Evolutionary conservation across 2,113 vertebrate genomes (phyloP).

Genomic region (Phalacrocorax brasilianus): DNA sequence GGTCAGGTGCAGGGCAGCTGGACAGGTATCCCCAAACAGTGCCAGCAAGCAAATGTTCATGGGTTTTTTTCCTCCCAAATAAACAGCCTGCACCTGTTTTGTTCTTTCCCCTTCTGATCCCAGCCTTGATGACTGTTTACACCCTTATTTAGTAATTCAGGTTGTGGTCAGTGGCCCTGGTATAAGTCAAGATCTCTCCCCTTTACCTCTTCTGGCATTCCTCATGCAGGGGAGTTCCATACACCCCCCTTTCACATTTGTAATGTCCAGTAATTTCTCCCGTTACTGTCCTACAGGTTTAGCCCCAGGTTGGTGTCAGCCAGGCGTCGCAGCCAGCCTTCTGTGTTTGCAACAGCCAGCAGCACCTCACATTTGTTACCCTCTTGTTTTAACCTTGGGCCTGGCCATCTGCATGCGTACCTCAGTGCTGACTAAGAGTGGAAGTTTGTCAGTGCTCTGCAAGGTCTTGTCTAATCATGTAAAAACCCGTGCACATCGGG

Average conservation of each 20-base stretch:
- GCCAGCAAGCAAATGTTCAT: neutral
- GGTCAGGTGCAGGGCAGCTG: neutral
- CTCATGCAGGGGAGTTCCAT: neutral
- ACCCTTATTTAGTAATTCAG: neutral
- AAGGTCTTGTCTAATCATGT: neutral
- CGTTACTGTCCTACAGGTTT: accelerated
- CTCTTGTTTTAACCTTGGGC: neutral
- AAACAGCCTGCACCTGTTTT: neutral
- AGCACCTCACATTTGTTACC: accelerated
- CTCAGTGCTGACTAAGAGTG: neutral
- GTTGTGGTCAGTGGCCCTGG: neutral
- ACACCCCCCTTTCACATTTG: no score
- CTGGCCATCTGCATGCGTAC: neutral
- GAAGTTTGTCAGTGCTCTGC: neutral
- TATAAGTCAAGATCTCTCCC: neutral
- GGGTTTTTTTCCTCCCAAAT: neutral
- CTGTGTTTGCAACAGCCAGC: neutral
- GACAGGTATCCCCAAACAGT: neutral
- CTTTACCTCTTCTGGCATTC: neutral
- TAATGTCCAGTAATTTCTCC: neutral
- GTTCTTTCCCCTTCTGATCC: neutral
- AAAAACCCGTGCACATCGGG: accelerated
- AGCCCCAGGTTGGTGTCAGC: neutral
- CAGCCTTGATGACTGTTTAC: neutral
- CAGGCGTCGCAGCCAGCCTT: neutral